Conservation (phyloP, 2,797 vertebrate species). For the Ceyx erithaca region DNA sequence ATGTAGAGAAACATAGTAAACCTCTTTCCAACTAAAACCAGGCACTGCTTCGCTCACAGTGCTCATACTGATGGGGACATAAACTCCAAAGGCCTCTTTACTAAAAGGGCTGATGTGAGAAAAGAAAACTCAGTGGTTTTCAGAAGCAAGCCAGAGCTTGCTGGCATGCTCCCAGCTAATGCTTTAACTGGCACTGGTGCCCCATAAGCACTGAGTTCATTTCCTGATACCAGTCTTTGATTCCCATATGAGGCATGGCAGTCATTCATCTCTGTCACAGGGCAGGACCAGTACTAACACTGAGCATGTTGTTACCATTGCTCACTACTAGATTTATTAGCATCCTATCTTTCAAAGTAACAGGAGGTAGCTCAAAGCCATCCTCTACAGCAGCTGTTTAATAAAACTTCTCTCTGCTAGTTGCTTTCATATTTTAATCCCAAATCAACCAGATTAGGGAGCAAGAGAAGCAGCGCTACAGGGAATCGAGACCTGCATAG, state of each 20-base stretch:
- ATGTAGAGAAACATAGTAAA: background rate
- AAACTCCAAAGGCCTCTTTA: conserved; percentile 50
- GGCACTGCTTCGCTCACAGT: background rate
- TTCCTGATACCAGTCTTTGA: conserved; percentile 54
- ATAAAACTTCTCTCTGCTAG: conserved; percentile 9
- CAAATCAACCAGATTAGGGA: conserved; percentile 37
- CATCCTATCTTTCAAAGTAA: conserved; percentile 52
- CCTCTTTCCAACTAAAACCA: background rate
- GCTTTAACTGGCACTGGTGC: conserved; percentile 36
- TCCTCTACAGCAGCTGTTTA: conserved; percentile 42
- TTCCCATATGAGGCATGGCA: conserved; percentile 32
- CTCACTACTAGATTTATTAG: conserved; percentile 58
- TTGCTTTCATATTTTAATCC: conserved; percentile 63
- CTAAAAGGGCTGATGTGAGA: conserved; percentile 4
- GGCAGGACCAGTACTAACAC: conserved; percentile 30
- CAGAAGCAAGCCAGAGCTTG: background rate
- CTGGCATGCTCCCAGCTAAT: background rate
- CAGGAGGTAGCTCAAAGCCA: conserved; percentile 55
- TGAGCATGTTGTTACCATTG: background rate
- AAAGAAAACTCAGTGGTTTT: conserved; percentile 39
- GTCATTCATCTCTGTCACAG: conserved; percentile 49
- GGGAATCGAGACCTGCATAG: conserved; percentile 6
- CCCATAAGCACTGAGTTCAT: conserved; percentile 45
- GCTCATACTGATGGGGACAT: background rate
- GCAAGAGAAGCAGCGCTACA: conserved; percentile 4